Base-by-base conservation (phyloP, 2,888 invertebrate genomes). In the Liposcelis brunnea region DNA sequence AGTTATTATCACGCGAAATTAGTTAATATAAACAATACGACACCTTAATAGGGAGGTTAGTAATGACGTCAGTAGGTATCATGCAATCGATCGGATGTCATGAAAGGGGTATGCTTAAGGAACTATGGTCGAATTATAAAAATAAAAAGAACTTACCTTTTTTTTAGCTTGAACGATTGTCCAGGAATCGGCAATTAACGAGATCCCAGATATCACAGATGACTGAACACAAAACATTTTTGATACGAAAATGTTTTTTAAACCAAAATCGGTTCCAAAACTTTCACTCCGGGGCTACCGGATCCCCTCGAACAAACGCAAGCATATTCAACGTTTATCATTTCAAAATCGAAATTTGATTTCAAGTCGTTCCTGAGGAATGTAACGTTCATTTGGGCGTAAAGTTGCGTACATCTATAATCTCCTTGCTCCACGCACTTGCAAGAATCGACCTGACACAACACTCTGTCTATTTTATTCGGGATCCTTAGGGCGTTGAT, bases 401-500 rank as follows among this genome's bases (percentile, higher is more conserved):
- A 46, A 8, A 49, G 43, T 42, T 49, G 47, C n/a, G 46, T 49
- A 31, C 49, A 49, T 34, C 38, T 32, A 40, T 37, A 49, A 21
- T 26, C 43, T 14, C 47, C 46, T 19, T 45, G 35, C 33, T 43
- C 43, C 14, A 42, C 47, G 18, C 49, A 49, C 8, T 35, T 31
- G 40, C 49, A 49, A 6, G 45, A 45, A n/a, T 35, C 15, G 6
- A 3, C 10, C 7, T 21, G 15, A 21, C 40, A 40, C 18, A 40
- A 18, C 40, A 40, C 40, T 11, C 21, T 40, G 40, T 40, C 40
- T 12, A 40, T 21, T 19, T 21, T 16, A 18, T 40, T 21, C 5
- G 40, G 40, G 7, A 40, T 19, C 19, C 40, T 16, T 14, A 5
- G 16, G 19, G 40, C 5, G 19, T 40, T 19, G 7, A 19, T 7